phyloP scores from a whole-genome alignment of 2,113 vertebrate genomes.

The Vulpes ferrilata region DNA sequence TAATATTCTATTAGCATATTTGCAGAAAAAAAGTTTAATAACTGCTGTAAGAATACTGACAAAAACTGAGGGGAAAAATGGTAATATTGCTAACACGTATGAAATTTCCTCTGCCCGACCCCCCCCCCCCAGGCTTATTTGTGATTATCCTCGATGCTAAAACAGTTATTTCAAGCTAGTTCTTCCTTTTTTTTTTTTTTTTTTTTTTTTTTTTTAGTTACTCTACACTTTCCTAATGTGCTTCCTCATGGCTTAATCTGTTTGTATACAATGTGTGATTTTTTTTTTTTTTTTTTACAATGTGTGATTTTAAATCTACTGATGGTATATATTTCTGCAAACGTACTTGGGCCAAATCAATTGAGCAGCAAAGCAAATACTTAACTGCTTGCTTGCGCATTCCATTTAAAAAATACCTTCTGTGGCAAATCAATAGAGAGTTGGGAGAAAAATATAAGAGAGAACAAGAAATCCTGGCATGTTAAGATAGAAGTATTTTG shows the following conservation, averaged over 20 bases:
- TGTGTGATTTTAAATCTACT: conserved; percentile 50
- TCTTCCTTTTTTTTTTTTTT: not conserved
- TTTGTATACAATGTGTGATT: conserved; percentile 47
- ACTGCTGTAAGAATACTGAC: not conserved
- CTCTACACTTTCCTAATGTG: not conserved
- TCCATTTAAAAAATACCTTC: conserved; percentile 49
- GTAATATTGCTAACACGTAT: not conserved
- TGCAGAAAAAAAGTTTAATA: not conserved
- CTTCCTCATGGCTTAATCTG: not conserved
- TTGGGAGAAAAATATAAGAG: conserved; percentile 17
- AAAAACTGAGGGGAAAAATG: not conserved
- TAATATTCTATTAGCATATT: not conserved
- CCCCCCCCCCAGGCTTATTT: not conserved
- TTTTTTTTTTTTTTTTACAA: no score
- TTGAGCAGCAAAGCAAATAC: conserved; percentile 60
- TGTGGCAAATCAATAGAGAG: conserved; percentile 35
- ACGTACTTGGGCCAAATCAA: conserved; percentile 49
- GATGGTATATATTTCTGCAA: not conserved
- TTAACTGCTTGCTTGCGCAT: conserved; percentile 43
- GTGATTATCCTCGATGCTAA: not conserved
- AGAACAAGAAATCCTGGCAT: not conserved
- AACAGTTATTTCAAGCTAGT: not conserved
- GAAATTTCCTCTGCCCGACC: not conserved
- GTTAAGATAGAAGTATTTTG: not conserved
- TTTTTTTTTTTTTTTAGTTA: not conserved